A percentile compares a stretch with the other conserved stretches of the same genome.
Conservation (phyloP, 2,888 invertebrate species). For the Phania funesta region DNA sequence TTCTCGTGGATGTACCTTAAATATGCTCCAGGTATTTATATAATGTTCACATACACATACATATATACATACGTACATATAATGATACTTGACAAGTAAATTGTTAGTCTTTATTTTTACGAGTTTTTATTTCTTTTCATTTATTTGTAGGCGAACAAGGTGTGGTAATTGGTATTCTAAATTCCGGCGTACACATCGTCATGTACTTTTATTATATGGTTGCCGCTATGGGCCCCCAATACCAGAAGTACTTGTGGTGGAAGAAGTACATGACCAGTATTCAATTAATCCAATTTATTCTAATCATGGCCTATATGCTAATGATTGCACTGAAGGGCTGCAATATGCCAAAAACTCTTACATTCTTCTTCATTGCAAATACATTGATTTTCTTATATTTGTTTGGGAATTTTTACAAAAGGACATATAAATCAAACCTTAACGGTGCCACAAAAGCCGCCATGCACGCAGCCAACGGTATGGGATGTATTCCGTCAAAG, state of each 20-base stretch:
- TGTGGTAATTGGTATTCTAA: constrained; percentile 81
- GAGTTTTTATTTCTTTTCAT: background rate
- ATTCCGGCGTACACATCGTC: constrained; percentile 81
- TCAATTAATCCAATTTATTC: constrained; percentile 83
- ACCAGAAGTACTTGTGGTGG: constrained; percentile 82
- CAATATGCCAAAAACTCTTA: constrained; percentile 82
- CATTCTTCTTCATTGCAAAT: constrained; percentile 83
- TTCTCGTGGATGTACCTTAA: constrained; percentile 90
- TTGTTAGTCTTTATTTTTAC: no score
- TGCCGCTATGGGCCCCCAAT: constrained; percentile 81
- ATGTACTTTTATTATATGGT: constrained; percentile 82
- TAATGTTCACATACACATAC: background rate
- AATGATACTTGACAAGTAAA: no score
- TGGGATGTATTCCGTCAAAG: constrained; percentile 75
- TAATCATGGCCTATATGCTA: constrained; percentile 85
- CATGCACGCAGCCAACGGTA: constrained; percentile 75
- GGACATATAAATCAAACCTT: constrained; percentile 81
- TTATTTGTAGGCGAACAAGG: constrained; percentile 79
- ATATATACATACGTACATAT: background rate
- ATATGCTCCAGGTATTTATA: constrained; percentile 86
- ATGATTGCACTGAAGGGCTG: constrained; percentile 82
- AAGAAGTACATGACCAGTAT: constrained; percentile 82
- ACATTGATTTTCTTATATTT: constrained; percentile 83
- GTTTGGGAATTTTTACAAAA: constrained; percentile 83
- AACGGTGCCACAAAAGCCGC: constrained; percentile 70